A percentile compares a stretch with the other conserved stretches of the same genome.
Evolutionary conservation across 2,113 vertebrate species (phyloP).

Genomic region (Jaculus jaculus): DNA sequence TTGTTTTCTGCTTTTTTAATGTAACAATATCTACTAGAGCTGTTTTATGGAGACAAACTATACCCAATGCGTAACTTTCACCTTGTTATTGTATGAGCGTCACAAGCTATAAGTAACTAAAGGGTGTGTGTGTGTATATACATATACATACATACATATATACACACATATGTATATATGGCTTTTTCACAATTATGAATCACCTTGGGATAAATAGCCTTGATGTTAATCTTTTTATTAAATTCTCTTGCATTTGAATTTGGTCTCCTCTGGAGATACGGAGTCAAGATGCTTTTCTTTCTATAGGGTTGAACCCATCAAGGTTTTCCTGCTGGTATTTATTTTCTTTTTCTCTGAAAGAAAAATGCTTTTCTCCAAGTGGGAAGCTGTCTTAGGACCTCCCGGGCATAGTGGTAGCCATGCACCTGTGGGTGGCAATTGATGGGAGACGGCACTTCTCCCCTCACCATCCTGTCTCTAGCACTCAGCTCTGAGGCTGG

Average conservation of each 20-base stretch:
- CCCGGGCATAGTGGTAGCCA: background rate
- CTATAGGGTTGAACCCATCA: background rate
- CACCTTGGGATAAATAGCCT: conserved; percentile 22
- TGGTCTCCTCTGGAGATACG: conserved; percentile 3
- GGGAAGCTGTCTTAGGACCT: background rate
- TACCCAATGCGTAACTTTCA: background rate
- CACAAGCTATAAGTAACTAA: background rate
- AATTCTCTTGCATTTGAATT: background rate
- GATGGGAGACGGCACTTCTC: accelerated
- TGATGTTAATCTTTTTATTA: background rate
- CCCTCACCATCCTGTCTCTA: accelerated
- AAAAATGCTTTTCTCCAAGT: background rate
- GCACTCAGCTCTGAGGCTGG: background rate
- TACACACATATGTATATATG: too few species aligned
- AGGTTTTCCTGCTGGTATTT: background rate
- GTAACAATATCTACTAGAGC: background rate
- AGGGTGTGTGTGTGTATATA: too few species aligned
- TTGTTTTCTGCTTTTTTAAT: background rate
- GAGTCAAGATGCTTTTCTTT: background rate
- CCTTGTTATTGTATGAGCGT: background rate
- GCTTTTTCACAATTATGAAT: background rate
- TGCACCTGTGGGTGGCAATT: background rate
- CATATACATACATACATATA: too few species aligned
- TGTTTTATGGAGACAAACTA: background rate
- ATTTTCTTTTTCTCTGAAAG: background rate